phyloP scores from a whole-genome alignment of 2,888 invertebrate genomes.

The Iselma pallidipennis region DNA sequence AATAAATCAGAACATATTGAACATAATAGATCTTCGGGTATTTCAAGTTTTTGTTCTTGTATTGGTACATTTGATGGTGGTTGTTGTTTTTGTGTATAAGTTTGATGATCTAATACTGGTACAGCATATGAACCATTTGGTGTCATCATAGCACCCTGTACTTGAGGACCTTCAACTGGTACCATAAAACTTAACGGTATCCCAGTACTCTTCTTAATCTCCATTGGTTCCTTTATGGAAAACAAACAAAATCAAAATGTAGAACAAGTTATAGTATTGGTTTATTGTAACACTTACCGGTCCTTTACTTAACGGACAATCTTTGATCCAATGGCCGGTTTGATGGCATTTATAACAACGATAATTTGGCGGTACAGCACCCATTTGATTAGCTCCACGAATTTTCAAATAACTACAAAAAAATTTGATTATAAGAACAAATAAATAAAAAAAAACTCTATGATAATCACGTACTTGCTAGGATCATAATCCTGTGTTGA shows the following conservation, averaged over 20 bases:
- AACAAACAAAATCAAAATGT: slow-evolving; percentile 17
- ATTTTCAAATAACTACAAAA: slow-evolving; percentile 82
- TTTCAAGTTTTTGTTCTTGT: slow-evolving; percentile 67
- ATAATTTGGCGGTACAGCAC: slow-evolving; percentile 89
- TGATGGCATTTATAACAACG: slow-evolving; percentile 94
- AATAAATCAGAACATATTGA: slow-evolving; percentile 90
- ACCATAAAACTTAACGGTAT: slow-evolving; percentile 97
- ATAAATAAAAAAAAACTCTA: not conserved
- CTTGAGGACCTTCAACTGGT: slow-evolving; percentile 84
- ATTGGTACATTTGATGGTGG: slow-evolving; percentile 61
- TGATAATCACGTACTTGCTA: slow-evolving; percentile 77
- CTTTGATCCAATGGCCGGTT: slow-evolving; percentile 96
- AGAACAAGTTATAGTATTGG: too few species aligned
- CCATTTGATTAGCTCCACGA: slow-evolving; percentile 85
- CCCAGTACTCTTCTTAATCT: slow-evolving; percentile 93
- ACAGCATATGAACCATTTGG: slow-evolving; percentile 86
- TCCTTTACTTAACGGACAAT: slow-evolving; percentile 78
- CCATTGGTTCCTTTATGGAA: slow-evolving; percentile 64
- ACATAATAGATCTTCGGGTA: slow-evolving; percentile 92
- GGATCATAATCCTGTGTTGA: slow-evolving; percentile 97
- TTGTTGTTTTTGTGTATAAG: slow-evolving; percentile 66
- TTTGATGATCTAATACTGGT: slow-evolving; percentile 84
- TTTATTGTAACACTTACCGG: too few species aligned
- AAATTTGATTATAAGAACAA: slow-evolving; percentile 6
- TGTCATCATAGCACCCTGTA: slow-evolving; percentile 91